Base-by-base conservation (phyloP, 2,113 vertebrate genomes). In the Deroptyus accipitrinus region DNA sequence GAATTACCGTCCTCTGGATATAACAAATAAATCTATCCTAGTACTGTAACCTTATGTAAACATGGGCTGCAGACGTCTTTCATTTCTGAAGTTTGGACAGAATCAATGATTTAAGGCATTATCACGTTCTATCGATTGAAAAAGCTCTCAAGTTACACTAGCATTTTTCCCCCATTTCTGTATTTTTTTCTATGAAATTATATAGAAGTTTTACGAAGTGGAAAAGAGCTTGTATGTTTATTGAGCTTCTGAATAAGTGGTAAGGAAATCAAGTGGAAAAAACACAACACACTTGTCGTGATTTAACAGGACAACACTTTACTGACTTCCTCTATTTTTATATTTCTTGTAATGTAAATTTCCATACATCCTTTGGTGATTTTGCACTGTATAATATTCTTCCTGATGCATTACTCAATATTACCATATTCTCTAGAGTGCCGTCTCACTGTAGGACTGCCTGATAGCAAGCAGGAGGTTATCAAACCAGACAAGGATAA, bases 51-150 rank as follows among this genome's bases (percentile, higher is more conserved):
- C 6, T 31, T 80, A 5, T 44, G 28, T 42, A 74, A 74, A 76
- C 10, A 41, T 59, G 35, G 11, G 9, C 17, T 57, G 35, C 33
- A 83, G 66, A 52, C 16, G 2, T 33, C 66, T 85, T 72, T 69
- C 14, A 9, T 44, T 90, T 54, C 41, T 74, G 64, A 83, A 67
- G 14, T 90, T 63, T 63, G n/a, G 42, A 46, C n/a, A 82, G n/a
- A 44, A 49, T 31, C 6, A 7, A 11, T 0, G 0, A 14, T 80
- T 44, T 42, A 48, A 76, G 14, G 44, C 44, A 77, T 30, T 41
- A 81, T 51, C 48, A 42, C 0, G 2, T 7, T 41, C 2, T 27
- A 35, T 69, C 13, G 59, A 14, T 17, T 1, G 0, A 31, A 78
- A 92, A 72, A 37, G 25, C 11, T 78, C 31, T 55, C 18, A 13